These are phyloP conservation scores for Catostylus mosaicus DNA, from an alignment of 30 jellyfish, hydroid and myxozoan genomes.

Conservation along the genomic window DNA sequence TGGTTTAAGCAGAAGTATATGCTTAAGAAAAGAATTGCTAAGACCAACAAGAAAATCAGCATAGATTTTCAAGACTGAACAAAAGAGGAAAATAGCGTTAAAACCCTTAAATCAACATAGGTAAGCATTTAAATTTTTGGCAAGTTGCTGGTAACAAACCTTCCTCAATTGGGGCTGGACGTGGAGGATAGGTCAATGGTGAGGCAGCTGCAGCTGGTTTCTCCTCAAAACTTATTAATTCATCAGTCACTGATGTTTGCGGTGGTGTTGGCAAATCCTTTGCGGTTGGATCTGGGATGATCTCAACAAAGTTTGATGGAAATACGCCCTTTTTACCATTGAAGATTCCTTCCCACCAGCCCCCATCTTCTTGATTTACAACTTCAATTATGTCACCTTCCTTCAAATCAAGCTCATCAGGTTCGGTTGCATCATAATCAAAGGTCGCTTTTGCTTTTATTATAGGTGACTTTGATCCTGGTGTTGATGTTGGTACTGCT, in stretches of 20 bases:
- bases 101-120: too few species aligned
- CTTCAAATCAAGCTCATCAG: constrained; percentile 78
- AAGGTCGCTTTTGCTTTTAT: constrained; percentile 76
- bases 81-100: too few species aligned
- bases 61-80: too few species aligned
- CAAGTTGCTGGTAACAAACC: too few species aligned
- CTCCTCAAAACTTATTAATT: constrained; percentile 9
- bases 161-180: background rate
- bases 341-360: constrained; percentile 97
- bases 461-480: background rate
- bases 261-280: constrained; percentile 37
- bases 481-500: background rate
- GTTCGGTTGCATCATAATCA: constrained; percentile 75
- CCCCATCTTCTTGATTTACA: constrained; percentile 78
- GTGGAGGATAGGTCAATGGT: background rate
- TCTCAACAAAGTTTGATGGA: constrained; percentile 94
- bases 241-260: constrained; percentile 39
- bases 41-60: too few species aligned
- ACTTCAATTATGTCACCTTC: constrained; percentile 87
- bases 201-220: background rate
- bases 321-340: constrained; percentile 87
- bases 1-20: too few species aligned
- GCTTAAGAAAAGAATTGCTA: too few species aligned
- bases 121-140: too few species aligned
- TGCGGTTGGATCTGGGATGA: constrained; percentile 31